Percentiles rank a stretch among this genome's conserved stretches.
These are phyloP conservation scores for Margaritifera margaritifera DNA, from an alignment of 2,888 invertebrate species.

Conservation along the genomic window DNA sequence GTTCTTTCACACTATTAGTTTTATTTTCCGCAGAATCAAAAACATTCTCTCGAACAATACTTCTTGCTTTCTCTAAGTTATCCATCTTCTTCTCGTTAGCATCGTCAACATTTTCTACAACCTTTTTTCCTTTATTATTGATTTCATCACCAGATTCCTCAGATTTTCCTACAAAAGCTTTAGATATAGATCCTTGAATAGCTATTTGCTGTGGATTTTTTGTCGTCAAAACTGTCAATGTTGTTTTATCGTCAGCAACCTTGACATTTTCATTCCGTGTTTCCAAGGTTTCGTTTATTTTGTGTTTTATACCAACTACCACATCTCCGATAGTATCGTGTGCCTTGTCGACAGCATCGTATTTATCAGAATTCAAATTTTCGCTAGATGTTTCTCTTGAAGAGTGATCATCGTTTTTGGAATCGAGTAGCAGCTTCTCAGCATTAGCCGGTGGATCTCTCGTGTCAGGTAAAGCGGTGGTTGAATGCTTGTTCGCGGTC, in stretches of 20 bases:
- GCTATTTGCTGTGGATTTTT: not conserved
- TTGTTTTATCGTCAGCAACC: constrained; percentile 3
- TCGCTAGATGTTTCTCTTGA: constrained; percentile 6
- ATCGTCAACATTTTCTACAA: constrained; percentile 5
- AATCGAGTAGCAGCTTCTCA: not conserved
- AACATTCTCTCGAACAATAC: not conserved
- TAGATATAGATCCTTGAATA: not conserved
- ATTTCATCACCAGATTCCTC: constrained; percentile 5
- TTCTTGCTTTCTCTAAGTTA: not conserved
- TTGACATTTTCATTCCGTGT: constrained; percentile 4
- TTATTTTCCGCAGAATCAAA: constrained; percentile 2
- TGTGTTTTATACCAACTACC: not conserved
- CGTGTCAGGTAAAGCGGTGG: no score
- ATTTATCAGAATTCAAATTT: not conserved
- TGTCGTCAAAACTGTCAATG: constrained; percentile 5
- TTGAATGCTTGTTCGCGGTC: no score
- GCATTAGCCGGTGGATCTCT: not conserved
- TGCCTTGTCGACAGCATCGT: not conserved
- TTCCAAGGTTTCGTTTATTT: not conserved
- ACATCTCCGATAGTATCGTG: constrained; percentile 4
- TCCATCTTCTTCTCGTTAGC: not conserved
- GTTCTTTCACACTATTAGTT: not conserved
- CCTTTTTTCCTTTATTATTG: constrained; percentile 1
- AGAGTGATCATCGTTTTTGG: not conserved
- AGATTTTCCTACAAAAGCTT: not conserved